Conservation (phyloP, 1,140 invertebrate species). For the Metaphire vulgaris region DNA sequence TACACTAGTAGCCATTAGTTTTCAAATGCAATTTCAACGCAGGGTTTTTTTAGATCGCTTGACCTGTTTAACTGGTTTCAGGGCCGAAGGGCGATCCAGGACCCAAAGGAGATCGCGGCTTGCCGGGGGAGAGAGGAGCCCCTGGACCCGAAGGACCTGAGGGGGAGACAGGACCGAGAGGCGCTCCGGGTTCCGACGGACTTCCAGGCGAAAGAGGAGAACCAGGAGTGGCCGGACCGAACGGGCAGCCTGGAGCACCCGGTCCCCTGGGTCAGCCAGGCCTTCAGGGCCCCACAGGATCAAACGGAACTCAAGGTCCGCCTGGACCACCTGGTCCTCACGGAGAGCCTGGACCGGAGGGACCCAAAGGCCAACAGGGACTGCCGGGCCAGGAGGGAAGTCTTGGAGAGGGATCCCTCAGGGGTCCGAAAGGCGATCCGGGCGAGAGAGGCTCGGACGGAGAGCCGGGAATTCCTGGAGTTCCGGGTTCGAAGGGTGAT, state of each 20-base stretch:
- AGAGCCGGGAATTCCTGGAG: not conserved
- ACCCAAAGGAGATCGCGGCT: not conserved
- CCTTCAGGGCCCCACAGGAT: not conserved
- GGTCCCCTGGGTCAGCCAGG: not conserved
- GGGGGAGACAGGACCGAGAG: not conserved
- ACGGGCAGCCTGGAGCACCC: not conserved
- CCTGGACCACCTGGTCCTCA: not conserved
- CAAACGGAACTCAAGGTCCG: not conserved
- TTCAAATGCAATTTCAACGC: not conserved
- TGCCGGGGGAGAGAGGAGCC: not conserved
- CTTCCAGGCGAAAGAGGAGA: not conserved
- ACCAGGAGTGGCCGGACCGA: not conserved
- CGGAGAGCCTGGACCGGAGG: not conserved
- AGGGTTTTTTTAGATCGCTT: too few species aligned
- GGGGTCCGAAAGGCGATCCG: not conserved
- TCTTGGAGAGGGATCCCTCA: not conserved
- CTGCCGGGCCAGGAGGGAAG: too few species aligned
- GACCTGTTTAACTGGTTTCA: not conserved
- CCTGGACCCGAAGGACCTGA: not conserved
- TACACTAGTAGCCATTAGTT: too few species aligned
- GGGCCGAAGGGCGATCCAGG: not conserved
- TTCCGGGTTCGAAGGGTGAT: not conserved
- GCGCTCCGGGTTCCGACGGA: not conserved
- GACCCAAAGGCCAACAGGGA: not conserved
- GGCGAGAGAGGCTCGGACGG: not conserved